Conservation (phyloP, 2,797 vertebrate genomes). For the Cossypha caffra region DNA sequence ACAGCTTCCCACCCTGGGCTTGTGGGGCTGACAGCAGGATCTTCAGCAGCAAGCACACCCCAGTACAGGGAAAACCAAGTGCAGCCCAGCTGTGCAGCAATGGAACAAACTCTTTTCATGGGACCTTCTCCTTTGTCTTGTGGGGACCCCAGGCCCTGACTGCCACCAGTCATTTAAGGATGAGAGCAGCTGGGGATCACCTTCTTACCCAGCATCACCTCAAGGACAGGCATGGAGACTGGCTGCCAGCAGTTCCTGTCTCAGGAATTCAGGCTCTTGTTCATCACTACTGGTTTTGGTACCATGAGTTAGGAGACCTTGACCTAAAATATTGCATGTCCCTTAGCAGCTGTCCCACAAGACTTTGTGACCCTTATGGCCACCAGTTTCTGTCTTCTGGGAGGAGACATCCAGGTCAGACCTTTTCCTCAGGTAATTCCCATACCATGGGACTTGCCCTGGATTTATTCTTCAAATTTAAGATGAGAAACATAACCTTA, state of each 20-base stretch:
- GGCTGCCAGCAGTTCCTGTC: background rate
- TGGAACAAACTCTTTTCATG: background rate
- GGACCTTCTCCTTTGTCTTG: background rate
- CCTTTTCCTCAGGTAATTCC: background rate
- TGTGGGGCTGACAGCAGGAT: background rate
- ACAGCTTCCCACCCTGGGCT: background rate
- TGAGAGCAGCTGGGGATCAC: background rate
- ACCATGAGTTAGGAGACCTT: background rate
- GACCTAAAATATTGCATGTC: background rate
- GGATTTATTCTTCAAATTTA: background rate
- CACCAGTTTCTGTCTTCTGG: background rate
- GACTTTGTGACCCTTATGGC: background rate
- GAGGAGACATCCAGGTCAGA: background rate
- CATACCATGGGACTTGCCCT: background rate
- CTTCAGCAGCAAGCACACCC: background rate
- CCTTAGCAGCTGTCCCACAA: background rate
- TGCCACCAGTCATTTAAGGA: background rate
- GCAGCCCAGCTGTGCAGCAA: background rate
- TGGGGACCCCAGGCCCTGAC: background rate
- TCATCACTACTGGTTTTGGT: background rate
- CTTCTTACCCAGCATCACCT: background rate
- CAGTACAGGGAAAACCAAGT: rapidly evolving
- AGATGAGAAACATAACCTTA: background rate
- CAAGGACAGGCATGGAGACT: background rate
- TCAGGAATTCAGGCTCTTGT: background rate